Evolutionary conservation across 2,888 invertebrate species (phyloP), one percentile per base, ranked within the genome.

Genomic region (Yponomeuta malinellus): DNA sequence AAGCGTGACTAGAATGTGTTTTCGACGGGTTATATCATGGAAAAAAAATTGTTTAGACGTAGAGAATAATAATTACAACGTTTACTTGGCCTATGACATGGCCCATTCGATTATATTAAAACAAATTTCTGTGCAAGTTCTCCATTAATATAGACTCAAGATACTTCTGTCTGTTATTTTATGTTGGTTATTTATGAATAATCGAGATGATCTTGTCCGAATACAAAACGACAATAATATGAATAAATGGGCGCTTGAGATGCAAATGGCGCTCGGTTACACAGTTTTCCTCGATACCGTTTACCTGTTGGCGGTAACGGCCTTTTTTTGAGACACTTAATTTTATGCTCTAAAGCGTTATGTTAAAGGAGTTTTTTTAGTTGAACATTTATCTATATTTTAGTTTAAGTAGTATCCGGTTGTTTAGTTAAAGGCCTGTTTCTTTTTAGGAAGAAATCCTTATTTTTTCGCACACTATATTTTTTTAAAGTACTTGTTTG

Each of bases 201-300:
- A 59, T 59, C 52, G 52, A 59, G 52, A 15, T 52, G 68, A 48
- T 68, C 52, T 68, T 68, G 48, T 59, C 48, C 68, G 68, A 52
- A 68, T 68, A 68, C 52, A 48, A 68, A 68, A 29, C 48, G 29
- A 52, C 52, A 68, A 52, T 48, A 48, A 48, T 68, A 48, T 52
- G 48, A 52, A 52, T 68, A 68, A 52, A 52, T 68, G 48, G 48
- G 68, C 48, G 52, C 23, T 68, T 68, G 23, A 52, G 48, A 68
- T 68, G 68, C 68, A 48, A 68, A 68, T 68, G 29, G 65, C 68
- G 68, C n/a, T 68, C 29, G 23, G 15, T 68, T 68, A 12, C 23
- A 10, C 23, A 10, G 48, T 68, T 52, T 67, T 67, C 67, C 67
- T 67, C 67, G 8, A 67, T 37, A 43, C 43, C 15, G 12, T 59